Evolutionary conservation across 1,140 invertebrate genomes (phyloP).

Genomic region (Dendrolimus punctatus): DNA sequence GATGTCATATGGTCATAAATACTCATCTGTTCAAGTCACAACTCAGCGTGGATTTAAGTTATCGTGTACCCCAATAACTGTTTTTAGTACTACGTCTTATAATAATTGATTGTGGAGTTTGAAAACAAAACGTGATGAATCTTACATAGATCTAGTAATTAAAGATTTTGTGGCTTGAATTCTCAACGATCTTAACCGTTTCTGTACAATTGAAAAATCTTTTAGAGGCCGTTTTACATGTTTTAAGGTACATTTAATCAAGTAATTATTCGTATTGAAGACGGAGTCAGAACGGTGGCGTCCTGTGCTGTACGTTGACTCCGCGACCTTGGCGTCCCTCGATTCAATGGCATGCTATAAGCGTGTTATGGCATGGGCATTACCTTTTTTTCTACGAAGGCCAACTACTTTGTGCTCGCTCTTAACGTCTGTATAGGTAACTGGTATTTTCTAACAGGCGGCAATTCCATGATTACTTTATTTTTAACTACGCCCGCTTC

Average conservation of each 20-base stretch:
- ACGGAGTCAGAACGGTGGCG: slow-evolving; percentile 35
- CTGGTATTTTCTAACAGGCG: slow-evolving; percentile 11
- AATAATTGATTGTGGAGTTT: slow-evolving; percentile 4
- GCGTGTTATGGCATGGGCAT: slow-evolving; percentile 33
- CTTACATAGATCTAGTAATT: slow-evolving; percentile 14
- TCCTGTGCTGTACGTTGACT: slow-evolving; percentile 58
- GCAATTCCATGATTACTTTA: not conserved
- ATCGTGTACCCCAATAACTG: too few species aligned
- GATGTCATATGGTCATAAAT: too few species aligned
- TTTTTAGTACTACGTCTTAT: not conserved
- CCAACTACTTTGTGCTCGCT: slow-evolving; percentile 24
- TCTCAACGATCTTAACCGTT: slow-evolving; percentile 13
- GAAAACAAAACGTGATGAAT: slow-evolving; percentile 21
- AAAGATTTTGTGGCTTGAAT: slow-evolving; percentile 16
- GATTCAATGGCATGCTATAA: slow-evolving; percentile 46
- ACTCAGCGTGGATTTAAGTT: too few species aligned
- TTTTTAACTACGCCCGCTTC: too few species aligned
- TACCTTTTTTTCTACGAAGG: slow-evolving; percentile 47
- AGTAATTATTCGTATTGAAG: slow-evolving; percentile 36
- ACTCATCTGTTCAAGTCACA: too few species aligned
- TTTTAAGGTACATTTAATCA: slow-evolving; percentile 20
- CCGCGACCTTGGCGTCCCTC: slow-evolving; percentile 49
- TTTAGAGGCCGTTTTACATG: slow-evolving; percentile 17
- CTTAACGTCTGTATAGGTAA: slow-evolving; percentile 7
- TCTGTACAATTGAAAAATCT: slow-evolving; percentile 11